Evolutionary conservation across 2,888 invertebrate genomes (phyloP), one percentile per base, ranked within the genome.

Genomic region (Odontomyia ornata): DNA sequence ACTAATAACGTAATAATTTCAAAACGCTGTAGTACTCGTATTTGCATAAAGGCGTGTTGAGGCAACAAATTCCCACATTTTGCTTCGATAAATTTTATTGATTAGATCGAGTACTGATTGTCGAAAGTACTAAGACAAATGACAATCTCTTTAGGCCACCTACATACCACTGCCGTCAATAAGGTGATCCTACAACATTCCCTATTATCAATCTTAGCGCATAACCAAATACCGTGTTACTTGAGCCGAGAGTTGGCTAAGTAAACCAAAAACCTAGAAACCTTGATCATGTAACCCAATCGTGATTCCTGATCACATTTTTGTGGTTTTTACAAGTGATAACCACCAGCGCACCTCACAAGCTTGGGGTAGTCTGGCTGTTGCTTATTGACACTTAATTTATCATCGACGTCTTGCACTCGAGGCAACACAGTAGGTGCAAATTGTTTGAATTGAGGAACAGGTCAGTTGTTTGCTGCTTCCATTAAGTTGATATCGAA

Each of bases 251-350:
- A 18, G 52, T 52, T 52, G 52, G 13, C 47, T 25, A 15, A 23
- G 30, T 47, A 69, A 69, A 69, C 69, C 21, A 25, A 25, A 46
- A 69, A 69, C 69, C 69, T 27, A 46, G 30, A 69, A 69, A 69
- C 69, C 69, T 69, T 69, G 69, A 69, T 69, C 69, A 69, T 69
- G 69, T 69, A 69, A 47, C 30, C 5, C 27, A 69, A 69, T 69
- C 69, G 69, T 69, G 69, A 46, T 69, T 69, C 69, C 47, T 30
- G 46, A 46, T 69, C 46, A 25, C 23, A 47, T 47, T 69, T 69
- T 46, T 47, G 69, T 69, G 69, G 69, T 69, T 69, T 47, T 47
- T 46, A 47, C 65, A 47, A 7, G 47, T 69, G 28, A 64, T 64
- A 60, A 13, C 60, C 23, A 25, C 23, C 60, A 25, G 60, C 23